Evolutionary conservation across 92 coral and sea anemone species (phyloP).

Genomic region (Epizoanthus stellaris): DNA sequence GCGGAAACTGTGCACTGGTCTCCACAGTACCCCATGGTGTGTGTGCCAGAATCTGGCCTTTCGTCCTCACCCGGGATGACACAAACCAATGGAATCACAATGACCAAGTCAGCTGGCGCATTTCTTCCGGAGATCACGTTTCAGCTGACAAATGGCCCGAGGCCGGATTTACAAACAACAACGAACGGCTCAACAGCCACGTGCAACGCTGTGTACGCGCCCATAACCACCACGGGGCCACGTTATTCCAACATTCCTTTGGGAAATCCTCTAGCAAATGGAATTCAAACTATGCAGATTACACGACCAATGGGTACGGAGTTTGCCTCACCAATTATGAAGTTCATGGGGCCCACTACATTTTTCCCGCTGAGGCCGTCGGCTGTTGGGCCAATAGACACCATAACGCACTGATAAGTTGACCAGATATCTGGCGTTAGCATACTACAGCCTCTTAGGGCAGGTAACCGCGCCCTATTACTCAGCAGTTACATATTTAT

Average conservation of each 20-base stretch:
- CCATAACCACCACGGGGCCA: slow-evolving; percentile 85
- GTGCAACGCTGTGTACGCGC: slow-evolving; percentile 93
- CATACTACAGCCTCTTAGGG: not conserved
- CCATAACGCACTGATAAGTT: slow-evolving; percentile 75
- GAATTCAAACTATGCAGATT: slow-evolving; percentile 94
- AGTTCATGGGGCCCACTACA: slow-evolving; percentile 93
- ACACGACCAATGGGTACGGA: slow-evolving; percentile 92
- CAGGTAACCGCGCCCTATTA: too few relatives aligned
- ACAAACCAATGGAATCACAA: slow-evolving; percentile 75
- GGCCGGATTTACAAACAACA: slow-evolving; percentile 79
- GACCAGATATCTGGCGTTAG: slow-evolving; percentile 3
- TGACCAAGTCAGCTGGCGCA: slow-evolving; percentile 67
- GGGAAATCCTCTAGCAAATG: slow-evolving; percentile 84
- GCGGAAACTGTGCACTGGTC: slow-evolving; percentile 95
- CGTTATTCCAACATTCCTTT: slow-evolving; percentile 85
- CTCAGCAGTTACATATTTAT: too few relatives aligned
- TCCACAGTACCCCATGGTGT: slow-evolving; percentile 91
- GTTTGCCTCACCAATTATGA: slow-evolving; percentile 94
- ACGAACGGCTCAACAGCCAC: slow-evolving; percentile 74
- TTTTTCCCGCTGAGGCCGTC: slow-evolving; percentile 96
- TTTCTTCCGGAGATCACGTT: slow-evolving; percentile 89
- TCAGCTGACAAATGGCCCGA: slow-evolving; percentile 85
- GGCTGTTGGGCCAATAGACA: slow-evolving; percentile 77
- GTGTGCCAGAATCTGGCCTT: slow-evolving; percentile 89
- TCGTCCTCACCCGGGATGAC: slow-evolving; percentile 73